These are phyloP conservation scores for Hermodice carunculata DNA, from an alignment of 2,888 invertebrate genomes.

Conservation along the genomic window DNA sequence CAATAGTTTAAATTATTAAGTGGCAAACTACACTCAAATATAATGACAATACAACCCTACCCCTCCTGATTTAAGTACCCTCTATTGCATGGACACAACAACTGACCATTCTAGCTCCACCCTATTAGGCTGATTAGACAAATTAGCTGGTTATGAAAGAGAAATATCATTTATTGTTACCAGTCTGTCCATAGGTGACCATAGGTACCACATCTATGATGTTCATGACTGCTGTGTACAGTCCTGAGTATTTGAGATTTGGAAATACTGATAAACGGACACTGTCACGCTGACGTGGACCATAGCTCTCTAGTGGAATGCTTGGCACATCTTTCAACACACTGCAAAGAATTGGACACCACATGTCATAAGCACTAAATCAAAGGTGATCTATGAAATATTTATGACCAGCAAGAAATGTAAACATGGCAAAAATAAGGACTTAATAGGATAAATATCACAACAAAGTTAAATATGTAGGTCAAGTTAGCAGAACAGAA, in stretches of 20 bases:
- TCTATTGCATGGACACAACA: no score
- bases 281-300: slow-evolving; percentile 85
- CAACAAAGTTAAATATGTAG: slow-evolving; percentile 11
- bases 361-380: no score
- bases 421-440: neutral
- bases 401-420: neutral
- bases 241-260: slow-evolving; percentile 95
- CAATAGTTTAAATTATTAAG: no score
- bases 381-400: no score
- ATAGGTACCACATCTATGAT: slow-evolving; percentile 94
- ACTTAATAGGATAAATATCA: neutral
- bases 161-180: no score
- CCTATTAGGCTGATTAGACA: no score
- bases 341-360: slow-evolving; percentile 76
- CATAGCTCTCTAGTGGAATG: slow-evolving; percentile 91
- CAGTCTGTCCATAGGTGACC: slow-evolving; percentile 81
- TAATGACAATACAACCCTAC: no score
- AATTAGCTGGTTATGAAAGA: no score
- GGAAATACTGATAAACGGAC: slow-evolving; percentile 91
- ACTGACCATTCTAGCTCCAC: no score
- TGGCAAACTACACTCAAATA: no score
- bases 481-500: no score
- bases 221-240: slow-evolving; percentile 91
- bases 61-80: no score
- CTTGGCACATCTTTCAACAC: slow-evolving; percentile 96